Base-by-base conservation (phyloP, 2,113 vertebrate genomes). In the Manacus vitellinus region DNA sequence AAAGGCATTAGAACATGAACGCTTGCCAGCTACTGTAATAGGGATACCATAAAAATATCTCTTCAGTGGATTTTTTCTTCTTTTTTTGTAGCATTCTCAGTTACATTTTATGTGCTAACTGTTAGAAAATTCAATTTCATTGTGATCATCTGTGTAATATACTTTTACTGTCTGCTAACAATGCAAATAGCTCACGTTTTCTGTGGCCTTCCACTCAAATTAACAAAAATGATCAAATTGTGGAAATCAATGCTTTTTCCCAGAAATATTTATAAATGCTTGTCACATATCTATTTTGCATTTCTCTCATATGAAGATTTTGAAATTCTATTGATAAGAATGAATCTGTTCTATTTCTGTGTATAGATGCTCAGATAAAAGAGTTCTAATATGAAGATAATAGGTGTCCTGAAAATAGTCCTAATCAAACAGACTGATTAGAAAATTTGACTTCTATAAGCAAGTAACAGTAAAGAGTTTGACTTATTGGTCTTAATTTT, bases 71-170 rank as follows among this genome's bases (percentile, higher is more conserved):
- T 56, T 80, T 49, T 78, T 89, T 61, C 4, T 24, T 72, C 10
- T 65, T 24, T n/a, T 43, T 75, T 27, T 31, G 3, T 44, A 35
- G 10, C 33, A 54, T 63, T 82, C 61, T 87, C 23, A 17, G 39
- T 75, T 79, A 31, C 27, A 63, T 65, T 81, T 94, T 41, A 59
- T 55, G 20, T 35, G n/a, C 25, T 78, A 85, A 41, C 28, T 88
- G 49, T 70, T 82, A 28, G n/a, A 85, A 95, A 88, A 95, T 63
- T 88, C 25, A 62, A 23, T 88, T 92, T 90, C 21, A 35, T 88
- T 89, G 43, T 47, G 41, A 85, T 85, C 41, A 88, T 46, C 35
- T 67, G 55, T 9, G 4, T 83, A 85, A 90, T 61, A 78, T 71
- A 90, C 14, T 52, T 30, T 58, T 89, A 71, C n/a, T 74, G 12